Evolutionary conservation across 2,888 invertebrate genomes (phyloP).

Genomic region (Folsomia manolachei): DNA sequence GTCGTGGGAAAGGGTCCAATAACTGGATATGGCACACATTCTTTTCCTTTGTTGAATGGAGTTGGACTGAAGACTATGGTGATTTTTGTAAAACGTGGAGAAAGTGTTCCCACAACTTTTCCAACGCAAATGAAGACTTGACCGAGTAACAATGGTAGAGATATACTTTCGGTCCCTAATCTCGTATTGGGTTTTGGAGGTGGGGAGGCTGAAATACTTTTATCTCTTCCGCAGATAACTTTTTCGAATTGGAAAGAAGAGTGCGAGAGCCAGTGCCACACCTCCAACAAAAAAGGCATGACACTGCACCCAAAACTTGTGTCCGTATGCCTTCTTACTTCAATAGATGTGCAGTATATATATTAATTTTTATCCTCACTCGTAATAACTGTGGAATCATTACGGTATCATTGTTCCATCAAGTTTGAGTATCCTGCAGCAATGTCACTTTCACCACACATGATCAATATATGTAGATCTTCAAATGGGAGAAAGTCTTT

Average conservation of each 20-base stretch:
- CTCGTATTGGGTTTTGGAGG: not conserved
- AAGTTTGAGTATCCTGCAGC: no score
- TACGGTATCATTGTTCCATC: no score
- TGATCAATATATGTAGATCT: no score
- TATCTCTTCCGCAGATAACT: not conserved
- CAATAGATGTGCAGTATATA: no score
- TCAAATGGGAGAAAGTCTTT: no score
- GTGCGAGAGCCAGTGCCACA: conserved; percentile 1
- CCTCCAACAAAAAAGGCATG: not conserved
- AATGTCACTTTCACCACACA: no score
- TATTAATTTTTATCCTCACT: no score
- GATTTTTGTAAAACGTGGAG: no score
- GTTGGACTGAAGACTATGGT: not conserved
- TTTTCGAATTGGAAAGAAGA: not conserved
- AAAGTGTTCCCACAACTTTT: no score
- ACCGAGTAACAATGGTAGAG: not conserved
- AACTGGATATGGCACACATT: not conserved
- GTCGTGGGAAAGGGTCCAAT: not conserved
- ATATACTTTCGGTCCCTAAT: not conserved
- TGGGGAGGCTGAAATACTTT: not conserved
- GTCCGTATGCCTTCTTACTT: no score
- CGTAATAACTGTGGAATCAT: no score
- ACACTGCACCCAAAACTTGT: conserved; percentile 3
- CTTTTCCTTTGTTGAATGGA: not conserved
- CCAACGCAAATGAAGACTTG: not conserved